A percentile compares a stretch with the other conserved stretches of the same genome.
Evolutionary conservation across 2,797 vertebrate genomes (phyloP).

Genomic region (Poeciliopsis presidionis): DNA sequence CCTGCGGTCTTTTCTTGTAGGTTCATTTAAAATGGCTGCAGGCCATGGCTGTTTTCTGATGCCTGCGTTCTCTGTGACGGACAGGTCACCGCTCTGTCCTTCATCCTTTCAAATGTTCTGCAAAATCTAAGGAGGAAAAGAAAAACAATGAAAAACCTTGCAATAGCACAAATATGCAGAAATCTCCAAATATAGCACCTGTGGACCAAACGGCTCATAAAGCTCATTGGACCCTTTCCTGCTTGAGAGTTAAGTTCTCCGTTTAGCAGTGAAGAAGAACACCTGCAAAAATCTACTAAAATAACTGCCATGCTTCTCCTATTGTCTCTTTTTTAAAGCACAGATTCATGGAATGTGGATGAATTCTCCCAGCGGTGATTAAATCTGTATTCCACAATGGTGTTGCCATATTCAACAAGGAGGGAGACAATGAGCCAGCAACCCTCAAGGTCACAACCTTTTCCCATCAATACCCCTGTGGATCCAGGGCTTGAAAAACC

Average conservation of each 20-base stretch:
- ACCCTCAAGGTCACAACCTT: conserved; percentile 18
- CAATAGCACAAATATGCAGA: not conserved
- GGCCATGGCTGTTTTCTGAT: not conserved
- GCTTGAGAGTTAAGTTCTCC: not conserved
- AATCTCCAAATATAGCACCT: not conserved
- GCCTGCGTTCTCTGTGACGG: not conserved
- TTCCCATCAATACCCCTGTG: not conserved
- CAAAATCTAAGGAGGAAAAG: conserved; percentile 8
- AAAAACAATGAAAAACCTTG: not conserved
- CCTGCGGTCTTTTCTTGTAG: not conserved
- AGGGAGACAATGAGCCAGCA: not conserved
- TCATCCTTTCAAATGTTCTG: not conserved
- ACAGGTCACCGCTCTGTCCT: not conserved
- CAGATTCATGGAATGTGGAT: conserved; percentile 24
- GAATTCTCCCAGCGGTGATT: conserved; percentile 35
- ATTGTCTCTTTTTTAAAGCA: not conserved
- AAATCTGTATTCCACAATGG: conserved; percentile 47
- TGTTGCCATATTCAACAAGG: conserved; percentile 40
- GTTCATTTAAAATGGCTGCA: not conserved
- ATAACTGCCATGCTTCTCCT: not conserved
- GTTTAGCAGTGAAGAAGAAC: not conserved
- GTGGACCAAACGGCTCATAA: not conserved
- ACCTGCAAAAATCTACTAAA: not conserved
- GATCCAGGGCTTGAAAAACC: not conserved
- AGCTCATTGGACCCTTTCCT: not conserved